These are phyloP conservation scores for Onychostruthus taczanowskii DNA, from an alignment of 2,113 vertebrate genomes.

Conservation along the genomic window DNA sequence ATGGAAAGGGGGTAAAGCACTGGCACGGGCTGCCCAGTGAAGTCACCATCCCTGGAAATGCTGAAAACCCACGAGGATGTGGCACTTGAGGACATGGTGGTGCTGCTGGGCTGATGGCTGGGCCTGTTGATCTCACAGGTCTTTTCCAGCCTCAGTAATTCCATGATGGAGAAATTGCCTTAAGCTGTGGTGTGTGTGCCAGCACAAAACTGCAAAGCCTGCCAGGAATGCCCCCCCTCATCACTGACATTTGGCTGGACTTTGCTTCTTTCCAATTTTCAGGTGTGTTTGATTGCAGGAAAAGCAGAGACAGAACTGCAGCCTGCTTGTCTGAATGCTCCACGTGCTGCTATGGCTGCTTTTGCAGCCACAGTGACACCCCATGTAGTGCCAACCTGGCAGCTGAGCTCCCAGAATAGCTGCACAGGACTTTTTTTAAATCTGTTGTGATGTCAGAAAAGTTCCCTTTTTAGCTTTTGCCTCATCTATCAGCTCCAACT, in stretches of 20 bases:
- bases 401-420: conserved; percentile 50
- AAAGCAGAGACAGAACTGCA: neutral
- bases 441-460: conserved; percentile 43
- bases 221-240: neutral
- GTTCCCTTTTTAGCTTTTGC: conserved; percentile 56
- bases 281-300: neutral
- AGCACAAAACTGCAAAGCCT: neutral
- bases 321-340: neutral
- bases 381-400: conserved; percentile 5
- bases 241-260: neutral
- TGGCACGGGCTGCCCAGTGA: neutral
- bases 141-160: neutral
- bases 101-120: neutral
- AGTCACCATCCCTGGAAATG: neutral
- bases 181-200: neutral
- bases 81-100: neutral
- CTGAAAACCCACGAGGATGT: neutral
- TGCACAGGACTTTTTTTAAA: neutral
- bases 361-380: neutral
- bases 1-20: neutral
- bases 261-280: neutral
- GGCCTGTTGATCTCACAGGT: neutral
- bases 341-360: neutral
- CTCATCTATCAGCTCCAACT: conserved; percentile 44
- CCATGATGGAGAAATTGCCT: neutral